These are phyloP conservation scores for Campylomormyrus tamandua DNA, from an alignment of 2,113 vertebrate genomes.

Conservation along the genomic window DNA sequence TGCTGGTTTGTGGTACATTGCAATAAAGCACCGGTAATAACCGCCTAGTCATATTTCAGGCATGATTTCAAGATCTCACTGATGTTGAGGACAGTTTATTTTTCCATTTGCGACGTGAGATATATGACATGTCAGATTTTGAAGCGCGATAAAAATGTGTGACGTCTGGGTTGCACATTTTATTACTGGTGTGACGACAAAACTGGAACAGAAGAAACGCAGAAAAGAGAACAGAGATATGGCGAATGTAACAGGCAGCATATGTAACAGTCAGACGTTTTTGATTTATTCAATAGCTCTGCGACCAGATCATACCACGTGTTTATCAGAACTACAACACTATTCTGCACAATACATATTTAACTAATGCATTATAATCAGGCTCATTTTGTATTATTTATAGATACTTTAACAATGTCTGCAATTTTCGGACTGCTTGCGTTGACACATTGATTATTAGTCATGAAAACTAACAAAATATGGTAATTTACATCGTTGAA, in stretches of 20 bases:
- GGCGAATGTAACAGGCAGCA: not conserved
- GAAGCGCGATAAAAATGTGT: not conserved
- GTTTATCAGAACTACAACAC: not conserved
- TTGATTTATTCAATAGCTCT: not conserved
- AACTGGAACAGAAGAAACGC: not conserved
- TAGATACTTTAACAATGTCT: not conserved
- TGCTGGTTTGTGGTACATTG: not conserved
- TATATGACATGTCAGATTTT: not conserved
- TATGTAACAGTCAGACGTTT: not conserved
- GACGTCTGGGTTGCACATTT: not conserved
- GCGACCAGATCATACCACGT: not conserved
- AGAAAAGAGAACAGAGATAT: not conserved
- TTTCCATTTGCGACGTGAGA: not conserved
- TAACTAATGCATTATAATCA: not conserved
- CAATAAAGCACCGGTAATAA: not conserved
- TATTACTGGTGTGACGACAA: conserved; percentile 7
- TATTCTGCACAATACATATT: not conserved
- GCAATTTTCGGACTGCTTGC: not conserved
- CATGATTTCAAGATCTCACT: not conserved
- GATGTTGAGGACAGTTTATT: not conserved
- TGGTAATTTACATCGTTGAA: not conserved
- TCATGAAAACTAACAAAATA: not conserved
- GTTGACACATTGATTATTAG: not conserved
- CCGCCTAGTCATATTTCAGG: not conserved
- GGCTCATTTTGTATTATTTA: not conserved